Conservation (phyloP, 2,888 invertebrate genomes). For the Drosophila aldrichi region DNA sequence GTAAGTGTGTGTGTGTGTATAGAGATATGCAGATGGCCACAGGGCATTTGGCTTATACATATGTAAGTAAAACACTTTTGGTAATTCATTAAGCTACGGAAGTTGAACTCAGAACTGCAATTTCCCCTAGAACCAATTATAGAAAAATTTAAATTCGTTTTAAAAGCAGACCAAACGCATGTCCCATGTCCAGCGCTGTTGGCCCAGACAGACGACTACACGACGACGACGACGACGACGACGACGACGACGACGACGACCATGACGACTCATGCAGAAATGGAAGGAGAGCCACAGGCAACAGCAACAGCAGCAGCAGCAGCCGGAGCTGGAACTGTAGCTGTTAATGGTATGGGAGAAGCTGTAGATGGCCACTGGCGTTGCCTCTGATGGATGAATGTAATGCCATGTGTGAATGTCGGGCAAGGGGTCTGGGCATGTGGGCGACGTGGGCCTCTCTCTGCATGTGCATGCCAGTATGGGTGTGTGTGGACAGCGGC, state of each 20-base stretch:
- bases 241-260: slow-evolving; percentile 32
- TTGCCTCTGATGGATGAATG: slow-evolving; percentile 64
- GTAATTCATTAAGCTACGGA: slow-evolving; percentile 86
- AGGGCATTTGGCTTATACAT: slow-evolving; percentile 52
- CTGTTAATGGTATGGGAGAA: background rate
- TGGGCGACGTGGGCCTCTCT: slow-evolving; percentile 15
- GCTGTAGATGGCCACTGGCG: slow-evolving; percentile 40
- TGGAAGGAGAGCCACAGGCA: slow-evolving; percentile 13
- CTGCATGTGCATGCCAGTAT: slow-evolving; percentile 18
- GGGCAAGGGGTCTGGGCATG: slow-evolving; percentile 20
- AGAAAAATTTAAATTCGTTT: slow-evolving; percentile 84
- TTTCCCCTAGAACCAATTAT: slow-evolving; percentile 86
- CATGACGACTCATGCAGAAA: slow-evolving; percentile 26
- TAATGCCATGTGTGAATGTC: slow-evolving; percentile 54
- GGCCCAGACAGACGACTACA: slow-evolving; percentile 51
- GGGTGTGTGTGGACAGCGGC: slow-evolving; percentile 76
- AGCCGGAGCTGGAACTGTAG: background rate
- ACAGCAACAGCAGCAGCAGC: slow-evolving; percentile 7
- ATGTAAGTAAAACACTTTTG: slow-evolving; percentile 83
- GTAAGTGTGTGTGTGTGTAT: slow-evolving; percentile 1
- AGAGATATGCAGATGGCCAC: slow-evolving; percentile 43
- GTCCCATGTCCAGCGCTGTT: slow-evolving; percentile 57
- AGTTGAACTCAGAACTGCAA: slow-evolving; percentile 86
- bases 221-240: slow-evolving; percentile 26
- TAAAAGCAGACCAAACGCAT: slow-evolving; percentile 71